Evolutionary conservation across 2,113 vertebrate species (phyloP), one percentile per base, ranked within the genome.

Genomic region (Zeus faber): DNA sequence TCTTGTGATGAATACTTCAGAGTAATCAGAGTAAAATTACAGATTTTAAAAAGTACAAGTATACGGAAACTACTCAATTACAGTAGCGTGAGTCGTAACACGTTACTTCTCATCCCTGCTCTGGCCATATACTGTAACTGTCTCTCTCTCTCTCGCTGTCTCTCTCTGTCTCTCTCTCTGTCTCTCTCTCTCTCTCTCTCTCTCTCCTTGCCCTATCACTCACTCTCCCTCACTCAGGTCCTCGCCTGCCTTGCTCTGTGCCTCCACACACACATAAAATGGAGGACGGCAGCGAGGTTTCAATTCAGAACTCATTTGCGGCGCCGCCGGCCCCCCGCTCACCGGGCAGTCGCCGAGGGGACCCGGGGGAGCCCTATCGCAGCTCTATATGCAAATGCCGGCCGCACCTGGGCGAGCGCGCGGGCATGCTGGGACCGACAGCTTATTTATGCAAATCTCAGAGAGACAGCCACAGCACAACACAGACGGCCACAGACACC

Each of bases 341-440:
- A 90, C 93, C 95, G 93, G 91, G 94, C 93, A 95, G 91, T 93
- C 91, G 88, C 91, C 91, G 92, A 94, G 91, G 92, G 92, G 93
- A 95, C 95, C 93, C 95, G 89, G 88, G 94, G 95, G 95, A 97
- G 92, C 93, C 93, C 92, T 87, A 92, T 93, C 92, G 88, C 92
- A 94, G 93, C 95, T 98, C 94, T 98, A 95, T 96, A 98, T 98
- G 96, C 95, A 98, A 98, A 98, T 98, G 89, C 88, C n/a, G 84
- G 90, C 92, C 91, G 93, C 94, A 98, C 94, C 95, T 99, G 95
- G 95, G 93, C 95, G 95, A 93, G 90, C 61, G 91, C 91, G 91
- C 93, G 89, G 93, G 90, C 93, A 90, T 88, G 89, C 91, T 91
- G 93, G 91, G 92, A 94, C 91, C 85, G 90, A 90, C 89, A 94